phyloP scores from a whole-genome alignment of 2,888 invertebrate genomes.

The Temnothorax ravouxi region DNA sequence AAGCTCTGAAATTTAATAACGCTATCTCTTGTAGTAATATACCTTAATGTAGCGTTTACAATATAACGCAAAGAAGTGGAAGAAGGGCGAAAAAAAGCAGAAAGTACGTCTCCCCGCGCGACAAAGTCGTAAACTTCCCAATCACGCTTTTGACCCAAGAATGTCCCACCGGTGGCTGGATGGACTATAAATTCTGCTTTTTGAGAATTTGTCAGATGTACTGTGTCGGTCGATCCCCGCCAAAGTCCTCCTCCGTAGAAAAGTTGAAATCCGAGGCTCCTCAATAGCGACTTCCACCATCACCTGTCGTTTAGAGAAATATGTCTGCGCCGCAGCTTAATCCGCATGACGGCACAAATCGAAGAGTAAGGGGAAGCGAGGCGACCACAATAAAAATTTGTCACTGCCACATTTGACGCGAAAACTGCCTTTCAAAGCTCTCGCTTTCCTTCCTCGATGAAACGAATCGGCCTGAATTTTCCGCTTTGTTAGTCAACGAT shows the following conservation, averaged over 20 bases:
- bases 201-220: slow-evolving; percentile 82
- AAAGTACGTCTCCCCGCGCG: slow-evolving; percentile 21
- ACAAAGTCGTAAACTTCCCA: slow-evolving; percentile 61
- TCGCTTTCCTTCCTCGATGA: slow-evolving; percentile 26
- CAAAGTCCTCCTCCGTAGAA: slow-evolving; percentile 40
- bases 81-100: slow-evolving; percentile 31
- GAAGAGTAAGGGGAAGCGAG: slow-evolving; percentile 37
- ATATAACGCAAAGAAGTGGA: background rate
- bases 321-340: slow-evolving; percentile 57
- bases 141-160: slow-evolving; percentile 29
- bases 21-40: slow-evolving; percentile 5
- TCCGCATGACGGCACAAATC: slow-evolving; percentile 47
- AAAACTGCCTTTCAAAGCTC: slow-evolving; percentile 79
- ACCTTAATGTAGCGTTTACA: slow-evolving; percentile 33
- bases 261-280: slow-evolving; percentile 61
- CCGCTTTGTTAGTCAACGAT: slow-evolving; percentile 80
- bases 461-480: slow-evolving; percentile 78
- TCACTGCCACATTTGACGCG: slow-evolving; percentile 85
- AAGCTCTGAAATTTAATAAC: slow-evolving; percentile 13
- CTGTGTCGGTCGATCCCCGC: background rate
- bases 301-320: slow-evolving; percentile 81
- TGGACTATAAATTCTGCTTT: slow-evolving; percentile 80
- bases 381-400: slow-evolving; percentile 85
- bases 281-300: slow-evolving; percentile 78
- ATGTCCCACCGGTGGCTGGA: slow-evolving; percentile 57